These are phyloP conservation scores for Neopipo cinnamomea DNA, from an alignment of 2,113 vertebrate genomes.

Conservation along the genomic window DNA sequence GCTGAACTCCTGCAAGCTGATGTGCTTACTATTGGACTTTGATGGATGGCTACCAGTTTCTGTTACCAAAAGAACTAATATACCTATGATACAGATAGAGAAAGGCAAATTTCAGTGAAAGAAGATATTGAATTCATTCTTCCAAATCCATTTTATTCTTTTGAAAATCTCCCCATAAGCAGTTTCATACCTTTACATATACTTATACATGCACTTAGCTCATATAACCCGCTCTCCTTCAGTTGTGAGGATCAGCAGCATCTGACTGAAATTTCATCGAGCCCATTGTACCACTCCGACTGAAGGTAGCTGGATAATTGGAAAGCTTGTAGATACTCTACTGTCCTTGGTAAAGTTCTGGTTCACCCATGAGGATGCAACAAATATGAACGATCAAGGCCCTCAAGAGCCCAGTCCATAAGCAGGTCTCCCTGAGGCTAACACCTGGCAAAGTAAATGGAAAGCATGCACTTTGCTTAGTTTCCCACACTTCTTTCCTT, in stretches of 20 bases:
- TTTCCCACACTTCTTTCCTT: background rate
- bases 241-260: background rate
- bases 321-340: background rate
- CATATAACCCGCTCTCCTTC: background rate
- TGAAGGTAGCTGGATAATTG: background rate
- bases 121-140: background rate
- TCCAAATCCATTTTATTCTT: background rate
- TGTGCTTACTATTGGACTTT: background rate
- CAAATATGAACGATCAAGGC: background rate
- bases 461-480: background rate
- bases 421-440: background rate
- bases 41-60: background rate
- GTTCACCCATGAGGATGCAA: background rate
- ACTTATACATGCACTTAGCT: background rate
- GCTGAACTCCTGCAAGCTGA: background rate
- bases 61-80: background rate
- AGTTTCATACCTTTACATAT: background rate
- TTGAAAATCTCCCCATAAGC: background rate
- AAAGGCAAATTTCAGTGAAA: background rate
- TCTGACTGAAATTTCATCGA: background rate
- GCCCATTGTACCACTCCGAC: background rate
- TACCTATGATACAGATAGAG: background rate
- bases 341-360: background rate
- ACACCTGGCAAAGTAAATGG: background rate
- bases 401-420: fast-evolving